A percentile compares a stretch with the other conserved stretches of the same genome.
phyloP scores from a whole-genome alignment of 2,113 vertebrate species.

The Coryphaenoides rupestris region DNA sequence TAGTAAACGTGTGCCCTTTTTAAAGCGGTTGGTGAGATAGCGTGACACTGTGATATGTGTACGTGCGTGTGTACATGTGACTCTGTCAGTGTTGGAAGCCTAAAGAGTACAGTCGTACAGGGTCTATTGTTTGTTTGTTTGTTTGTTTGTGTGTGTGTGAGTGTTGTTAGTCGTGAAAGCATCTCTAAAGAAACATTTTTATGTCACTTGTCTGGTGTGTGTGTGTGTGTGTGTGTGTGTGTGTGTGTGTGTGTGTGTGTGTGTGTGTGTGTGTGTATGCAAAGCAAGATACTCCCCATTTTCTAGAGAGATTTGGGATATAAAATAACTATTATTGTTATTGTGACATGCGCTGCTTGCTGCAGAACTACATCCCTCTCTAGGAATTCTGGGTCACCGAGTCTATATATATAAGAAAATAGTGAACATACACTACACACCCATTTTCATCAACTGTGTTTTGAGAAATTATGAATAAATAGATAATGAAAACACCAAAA shows the following conservation, averaged over 20 bases:
- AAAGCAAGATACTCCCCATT: slow-evolving; percentile 47
- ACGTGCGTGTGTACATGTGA: slow-evolving; percentile 15
- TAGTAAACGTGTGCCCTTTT: slow-evolving; percentile 41
- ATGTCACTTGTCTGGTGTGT: background rate
- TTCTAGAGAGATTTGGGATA: slow-evolving; percentile 59
- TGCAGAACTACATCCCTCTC: slow-evolving; percentile 70
- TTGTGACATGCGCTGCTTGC: slow-evolving; percentile 70
- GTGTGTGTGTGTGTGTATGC: slow-evolving; percentile 18
- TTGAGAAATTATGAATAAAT: background rate
- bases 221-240: slow-evolving; percentile 11
- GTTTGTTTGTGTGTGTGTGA: slow-evolving; percentile 10
- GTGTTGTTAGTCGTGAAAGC: slow-evolving; percentile 22
- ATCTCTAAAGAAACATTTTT: background rate
- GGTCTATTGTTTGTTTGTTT: slow-evolving; percentile 16
- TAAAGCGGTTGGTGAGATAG: slow-evolving; percentile 27
- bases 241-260: slow-evolving; percentile 26
- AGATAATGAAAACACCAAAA: slow-evolving; percentile 1
- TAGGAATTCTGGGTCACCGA: slow-evolving; percentile 73
- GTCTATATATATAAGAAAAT: no score
- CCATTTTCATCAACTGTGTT: no score
- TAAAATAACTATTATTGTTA: slow-evolving; percentile 58
- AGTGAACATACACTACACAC: no score
- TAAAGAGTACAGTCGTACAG: slow-evolving; percentile 11
- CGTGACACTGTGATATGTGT: slow-evolving; percentile 14
- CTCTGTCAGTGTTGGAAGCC: slow-evolving; percentile 6